phyloP scores from a whole-genome alignment of 2,113 vertebrate genomes.

The rat (Rattus norvegicus) region DNA sequence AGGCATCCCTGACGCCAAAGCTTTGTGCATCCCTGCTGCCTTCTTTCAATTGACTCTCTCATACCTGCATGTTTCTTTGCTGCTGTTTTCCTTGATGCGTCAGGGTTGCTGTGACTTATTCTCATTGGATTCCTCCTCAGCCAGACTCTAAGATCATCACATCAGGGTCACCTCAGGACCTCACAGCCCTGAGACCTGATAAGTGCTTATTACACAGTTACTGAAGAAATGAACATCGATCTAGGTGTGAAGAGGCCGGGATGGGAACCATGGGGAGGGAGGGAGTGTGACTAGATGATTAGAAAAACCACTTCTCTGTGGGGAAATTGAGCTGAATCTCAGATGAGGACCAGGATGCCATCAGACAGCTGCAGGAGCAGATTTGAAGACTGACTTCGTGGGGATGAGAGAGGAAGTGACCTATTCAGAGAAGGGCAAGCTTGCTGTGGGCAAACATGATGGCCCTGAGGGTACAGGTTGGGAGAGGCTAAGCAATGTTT shows the following conservation, averaged over 20 bases:
- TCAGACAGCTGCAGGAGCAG: not conserved
- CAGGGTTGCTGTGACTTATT: not conserved
- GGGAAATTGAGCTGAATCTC: not conserved
- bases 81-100: not conserved
- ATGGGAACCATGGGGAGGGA: not conserved
- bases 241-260: not conserved
- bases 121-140: not conserved
- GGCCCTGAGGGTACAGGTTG: accelerated
- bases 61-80: not conserved
- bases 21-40: not conserved
- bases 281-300: not conserved
- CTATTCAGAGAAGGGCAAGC: not conserved
- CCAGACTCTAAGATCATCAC: not conserved
- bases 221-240: not conserved
- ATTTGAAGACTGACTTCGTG: not conserved
- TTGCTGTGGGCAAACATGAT: not conserved
- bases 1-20: not conserved
- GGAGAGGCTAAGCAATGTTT: not conserved
- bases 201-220: not conserved
- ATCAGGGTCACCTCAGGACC: not conserved
- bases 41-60: not conserved
- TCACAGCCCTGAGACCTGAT: not conserved
- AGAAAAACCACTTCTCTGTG: not conserved
- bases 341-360: not conserved
- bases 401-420: not conserved